phyloP scores from a whole-genome alignment of 1,140 invertebrate genomes.

The Leptinotarsa defecta region DNA sequence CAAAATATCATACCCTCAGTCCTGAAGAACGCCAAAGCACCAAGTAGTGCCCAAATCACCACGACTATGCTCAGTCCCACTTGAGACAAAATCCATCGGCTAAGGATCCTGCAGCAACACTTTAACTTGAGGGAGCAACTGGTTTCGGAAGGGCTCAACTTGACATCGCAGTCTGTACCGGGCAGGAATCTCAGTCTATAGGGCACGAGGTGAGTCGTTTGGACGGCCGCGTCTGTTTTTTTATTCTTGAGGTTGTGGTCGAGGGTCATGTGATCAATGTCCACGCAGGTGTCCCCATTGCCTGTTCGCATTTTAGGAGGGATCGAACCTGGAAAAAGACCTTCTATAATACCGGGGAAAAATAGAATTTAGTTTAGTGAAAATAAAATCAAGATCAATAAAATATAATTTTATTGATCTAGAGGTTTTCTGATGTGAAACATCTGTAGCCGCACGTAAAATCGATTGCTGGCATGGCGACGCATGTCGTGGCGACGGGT shows the following conservation, averaged over 20 bases:
- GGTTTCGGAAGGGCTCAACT: conserved; percentile 43
- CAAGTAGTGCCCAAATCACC: conserved; percentile 62
- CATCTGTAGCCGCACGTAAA: no score
- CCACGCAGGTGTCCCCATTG: conserved; percentile 47
- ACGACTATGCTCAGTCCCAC: conserved; percentile 61
- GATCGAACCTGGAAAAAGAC: conserved; percentile 26
- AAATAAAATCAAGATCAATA: no score
- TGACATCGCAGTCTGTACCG: conserved; percentile 49
- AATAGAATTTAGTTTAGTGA: no score
- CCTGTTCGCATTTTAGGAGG: conserved; percentile 44
- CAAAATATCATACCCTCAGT: conserved; percentile 59
- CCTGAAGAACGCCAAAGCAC: conserved; percentile 62
- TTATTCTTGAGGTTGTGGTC: conserved; percentile 44
- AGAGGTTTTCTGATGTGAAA: no score
- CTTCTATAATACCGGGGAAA: no score
- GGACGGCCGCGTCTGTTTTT: conserved; percentile 51
- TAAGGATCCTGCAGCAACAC: conserved; percentile 48
- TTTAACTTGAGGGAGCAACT: conserved; percentile 40
- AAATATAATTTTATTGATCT: no score
- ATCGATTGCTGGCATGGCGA: no score
- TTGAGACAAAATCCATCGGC: conserved; percentile 57
- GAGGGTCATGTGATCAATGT: conserved; percentile 53
- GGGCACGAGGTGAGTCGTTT: conserved; percentile 57
- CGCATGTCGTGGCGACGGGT: no score
- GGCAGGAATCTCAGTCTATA: conserved; percentile 60